phyloP scores from a whole-genome alignment of 92 coral and sea anemone genomes.

The Nematostella vectensis region DNA sequence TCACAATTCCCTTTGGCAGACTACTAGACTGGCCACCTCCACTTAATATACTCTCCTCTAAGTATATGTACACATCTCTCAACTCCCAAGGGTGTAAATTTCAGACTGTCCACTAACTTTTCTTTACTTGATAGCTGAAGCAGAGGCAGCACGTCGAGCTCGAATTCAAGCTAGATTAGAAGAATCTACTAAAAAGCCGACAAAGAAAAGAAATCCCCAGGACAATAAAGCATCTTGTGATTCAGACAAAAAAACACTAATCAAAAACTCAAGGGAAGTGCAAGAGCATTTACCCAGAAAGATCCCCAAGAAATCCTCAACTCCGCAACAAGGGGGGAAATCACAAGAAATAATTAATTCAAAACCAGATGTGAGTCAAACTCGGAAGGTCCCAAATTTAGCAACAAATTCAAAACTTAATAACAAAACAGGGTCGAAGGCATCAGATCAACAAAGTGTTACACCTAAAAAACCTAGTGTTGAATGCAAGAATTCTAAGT shows the following conservation, averaged over 20 bases:
- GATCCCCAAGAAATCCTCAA: background rate
- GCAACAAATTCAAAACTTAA: background rate
- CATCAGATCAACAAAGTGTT: background rate
- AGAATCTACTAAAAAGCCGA: constrained; percentile 15
- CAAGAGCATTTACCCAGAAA: background rate
- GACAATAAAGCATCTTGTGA: background rate
- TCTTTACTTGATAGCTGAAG: constrained; percentile 36
- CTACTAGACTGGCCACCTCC: no score
- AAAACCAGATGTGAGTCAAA: background rate
- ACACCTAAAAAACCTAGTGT: background rate
- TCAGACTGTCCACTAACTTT: no score
- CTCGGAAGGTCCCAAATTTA: background rate
- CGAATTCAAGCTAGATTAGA: constrained; percentile 78
- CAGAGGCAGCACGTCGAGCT: constrained; percentile 75
- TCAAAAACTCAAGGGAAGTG: constrained; percentile 1
- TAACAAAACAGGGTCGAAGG: background rate
- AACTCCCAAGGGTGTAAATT: no score
- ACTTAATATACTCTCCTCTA: no score
- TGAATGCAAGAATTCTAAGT: constrained; percentile 5
- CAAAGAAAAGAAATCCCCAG: constrained; percentile 3
- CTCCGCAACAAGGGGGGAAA: background rate
- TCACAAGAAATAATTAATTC: background rate
- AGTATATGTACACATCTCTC: no score
- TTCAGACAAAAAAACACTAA: constrained; percentile 1
- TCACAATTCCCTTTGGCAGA: no score